phyloP scores from a whole-genome alignment of 2,888 invertebrate species.

The Patella pellucida region DNA sequence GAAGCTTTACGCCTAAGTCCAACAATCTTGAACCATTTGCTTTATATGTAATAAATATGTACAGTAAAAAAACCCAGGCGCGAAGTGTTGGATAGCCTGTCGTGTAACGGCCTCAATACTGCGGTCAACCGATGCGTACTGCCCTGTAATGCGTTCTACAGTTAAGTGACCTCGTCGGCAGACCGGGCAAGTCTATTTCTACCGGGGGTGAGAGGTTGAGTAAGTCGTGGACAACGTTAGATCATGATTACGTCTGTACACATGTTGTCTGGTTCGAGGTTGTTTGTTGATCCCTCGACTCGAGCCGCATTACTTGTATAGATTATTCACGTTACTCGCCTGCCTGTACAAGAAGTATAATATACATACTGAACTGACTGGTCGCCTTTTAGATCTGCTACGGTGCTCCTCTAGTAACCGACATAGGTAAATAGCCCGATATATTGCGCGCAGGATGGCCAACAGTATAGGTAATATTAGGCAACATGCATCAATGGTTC shows the following conservation, averaged over 20 bases:
- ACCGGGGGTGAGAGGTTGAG: slow-evolving; percentile 48
- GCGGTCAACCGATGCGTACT: slow-evolving; percentile 58
- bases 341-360: no score
- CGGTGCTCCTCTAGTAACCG: no score
- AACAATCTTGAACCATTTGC: background rate
- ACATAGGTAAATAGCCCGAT: no score
- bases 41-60: background rate
- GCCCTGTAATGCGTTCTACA: slow-evolving; percentile 53
- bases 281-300: background rate
- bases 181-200: slow-evolving; percentile 50
- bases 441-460: background rate
- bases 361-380: no score
- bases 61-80: slow-evolving; percentile 4
- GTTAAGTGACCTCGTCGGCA: slow-evolving; percentile 51
- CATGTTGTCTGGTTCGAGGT: slow-evolving; percentile 4
- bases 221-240: slow-evolving; percentile 17
- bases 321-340: no score
- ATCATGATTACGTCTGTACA: slow-evolving; percentile 3
- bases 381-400: no score
- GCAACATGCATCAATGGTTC: background rate
- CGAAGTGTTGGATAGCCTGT: background rate
- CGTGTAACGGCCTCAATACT: slow-evolving; percentile 15
- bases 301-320: no score
- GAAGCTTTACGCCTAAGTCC: slow-evolving; percentile 3
- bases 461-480: background rate